Evolutionary conservation across 2,888 invertebrate species (phyloP), one percentile per base, ranked within the genome.

Genomic region (Spodoptera exigua): DNA sequence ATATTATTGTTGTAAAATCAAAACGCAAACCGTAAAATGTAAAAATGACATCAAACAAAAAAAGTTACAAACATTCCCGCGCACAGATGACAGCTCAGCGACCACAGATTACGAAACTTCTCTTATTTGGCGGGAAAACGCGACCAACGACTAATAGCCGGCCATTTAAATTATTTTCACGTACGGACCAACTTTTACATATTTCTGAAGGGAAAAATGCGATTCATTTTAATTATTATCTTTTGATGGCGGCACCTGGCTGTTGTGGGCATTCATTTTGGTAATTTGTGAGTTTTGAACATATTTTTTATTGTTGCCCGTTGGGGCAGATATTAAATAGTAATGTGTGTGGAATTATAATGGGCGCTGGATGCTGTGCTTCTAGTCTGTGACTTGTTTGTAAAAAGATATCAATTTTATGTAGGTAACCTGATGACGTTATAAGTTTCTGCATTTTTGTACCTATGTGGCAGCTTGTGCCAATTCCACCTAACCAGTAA

Each of bases 81-180:
- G 4, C 49, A 10, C 43, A 12, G 16, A 12, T 35, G 35, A 5
- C 44, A 34, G 54, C 47, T 70, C 44, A 34, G 54, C 47, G 70
- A 62, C 78, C 76, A 69, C 69, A 67, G 70, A 76, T 74, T 57
- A 74, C 57, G 55, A 37, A 69, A 63, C 70, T 75, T 37, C 74
- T 76, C 60, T 67, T 67, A 63, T 74, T 76, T 76, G 61, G 47
- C 70, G 61, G 52, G 40, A 74, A 27, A 27, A 27, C 27, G 21
- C 13, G 43, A 60, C 44, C 27, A 27, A 14, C 45, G 53, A 61
- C 70, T 76, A 75, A 76, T 74, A 70, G 14, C 55, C 44, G 55
- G 49, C 48, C 57, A 65, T 81, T 80, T 60, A 66, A 74, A 78
- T 72, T 68, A 72, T 74, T 60, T 46, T 40, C 78, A 80, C 74